Conservation (phyloP, 2,113 vertebrate genomes). For the Myotis yumanensis region DNA sequence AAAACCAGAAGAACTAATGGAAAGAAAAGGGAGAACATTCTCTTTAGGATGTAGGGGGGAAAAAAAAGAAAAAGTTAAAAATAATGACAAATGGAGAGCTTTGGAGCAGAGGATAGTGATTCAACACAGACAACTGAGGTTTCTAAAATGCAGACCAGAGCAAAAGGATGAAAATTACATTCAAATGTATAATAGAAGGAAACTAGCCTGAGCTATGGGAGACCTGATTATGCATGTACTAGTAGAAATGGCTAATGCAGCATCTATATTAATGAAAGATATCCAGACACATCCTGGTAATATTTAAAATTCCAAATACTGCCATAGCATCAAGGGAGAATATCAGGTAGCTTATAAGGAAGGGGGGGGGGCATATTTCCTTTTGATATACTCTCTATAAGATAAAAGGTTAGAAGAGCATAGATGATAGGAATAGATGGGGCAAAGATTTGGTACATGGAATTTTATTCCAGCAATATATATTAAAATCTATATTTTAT, state of each 20-base stretch:
- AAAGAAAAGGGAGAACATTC: neutral
- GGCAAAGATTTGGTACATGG: neutral
- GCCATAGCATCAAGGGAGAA: neutral
- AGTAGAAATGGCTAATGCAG: neutral
- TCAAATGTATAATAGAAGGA: neutral
- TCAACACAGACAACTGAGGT: neutral
- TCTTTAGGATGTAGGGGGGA: neutral
- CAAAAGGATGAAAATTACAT: neutral
- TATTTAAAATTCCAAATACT: neutral
- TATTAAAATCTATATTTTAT: neutral
- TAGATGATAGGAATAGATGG: neutral
- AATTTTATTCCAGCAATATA: neutral
- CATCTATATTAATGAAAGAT: neutral
- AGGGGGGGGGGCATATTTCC: neutral
- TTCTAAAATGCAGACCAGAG: neutral
- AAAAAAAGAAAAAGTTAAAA: neutral
- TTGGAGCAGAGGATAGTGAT: neutral
- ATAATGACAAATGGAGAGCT: neutral
- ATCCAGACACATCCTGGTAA: neutral
- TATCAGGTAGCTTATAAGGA: neutral
- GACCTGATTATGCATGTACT: neutral
- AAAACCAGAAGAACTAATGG: neutral
- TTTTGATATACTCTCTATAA: neutral
- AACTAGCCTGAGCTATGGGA: neutral
- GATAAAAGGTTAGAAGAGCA: neutral